Percentiles rank a stretch among this genome's conserved stretches.
phyloP scores from a whole-genome alignment of 2,113 vertebrate genomes.

The Entelurus aequoreus region DNA sequence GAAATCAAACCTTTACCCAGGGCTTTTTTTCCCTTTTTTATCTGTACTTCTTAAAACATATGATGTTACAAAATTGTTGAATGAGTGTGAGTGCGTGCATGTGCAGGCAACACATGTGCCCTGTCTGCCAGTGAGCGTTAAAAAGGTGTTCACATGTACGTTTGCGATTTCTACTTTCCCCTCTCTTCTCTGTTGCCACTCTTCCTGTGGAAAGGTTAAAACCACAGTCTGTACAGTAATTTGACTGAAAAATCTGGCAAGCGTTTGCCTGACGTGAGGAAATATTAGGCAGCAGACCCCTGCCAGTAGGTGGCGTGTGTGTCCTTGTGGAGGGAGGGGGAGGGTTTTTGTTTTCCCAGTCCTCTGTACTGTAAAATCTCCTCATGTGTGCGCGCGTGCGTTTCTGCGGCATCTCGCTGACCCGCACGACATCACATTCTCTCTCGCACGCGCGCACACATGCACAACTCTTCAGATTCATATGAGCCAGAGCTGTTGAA shows the following conservation, averaged over 20 bases:
- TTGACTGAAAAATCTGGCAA: constrained; percentile 52
- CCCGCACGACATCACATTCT: not conserved
- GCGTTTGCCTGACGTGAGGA: constrained; percentile 19
- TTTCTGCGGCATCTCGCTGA: constrained; percentile 12
- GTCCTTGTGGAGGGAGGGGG: constrained; percentile 35
- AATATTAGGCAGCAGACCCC: constrained; percentile 33
- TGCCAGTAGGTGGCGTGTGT: constrained; percentile 48
- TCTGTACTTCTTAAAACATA: constrained; percentile 70
- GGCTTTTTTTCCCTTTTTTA: constrained; percentile 69
- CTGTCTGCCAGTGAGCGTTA: constrained; percentile 54
- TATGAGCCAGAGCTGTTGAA: constrained; percentile 70
- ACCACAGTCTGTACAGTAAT: constrained; percentile 57
- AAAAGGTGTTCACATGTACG: constrained; percentile 59
- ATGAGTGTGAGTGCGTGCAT: constrained; percentile 38
- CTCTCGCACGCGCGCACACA: constrained; percentile 30
- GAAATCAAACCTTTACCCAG: constrained; percentile 74
- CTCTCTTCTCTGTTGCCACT: constrained; percentile 45
- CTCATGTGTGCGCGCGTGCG: constrained; percentile 45
- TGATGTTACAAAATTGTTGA: constrained; percentile 65
- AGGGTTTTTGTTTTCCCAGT: constrained; percentile 53
- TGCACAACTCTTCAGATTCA: constrained; percentile 58
- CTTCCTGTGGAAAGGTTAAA: constrained; percentile 48
- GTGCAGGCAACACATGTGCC: constrained; percentile 26
- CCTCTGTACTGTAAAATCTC: constrained; percentile 66
- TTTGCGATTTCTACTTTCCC: constrained; percentile 61